phyloP scores from a whole-genome alignment of 2,888 invertebrate genomes.

The Drosophila pseudotalamancana region DNA sequence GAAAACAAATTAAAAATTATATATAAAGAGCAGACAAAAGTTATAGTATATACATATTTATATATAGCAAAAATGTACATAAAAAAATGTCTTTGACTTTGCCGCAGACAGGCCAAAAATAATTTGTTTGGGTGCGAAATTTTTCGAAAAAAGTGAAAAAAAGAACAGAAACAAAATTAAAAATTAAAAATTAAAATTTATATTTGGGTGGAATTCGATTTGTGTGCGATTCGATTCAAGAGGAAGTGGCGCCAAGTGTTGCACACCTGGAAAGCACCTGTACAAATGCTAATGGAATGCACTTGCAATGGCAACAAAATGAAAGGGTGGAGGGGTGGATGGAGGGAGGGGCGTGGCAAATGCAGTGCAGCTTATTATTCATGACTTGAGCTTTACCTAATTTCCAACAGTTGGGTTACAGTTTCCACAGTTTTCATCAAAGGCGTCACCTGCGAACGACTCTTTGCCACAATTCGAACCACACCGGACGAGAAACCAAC shows the following conservation, averaged over 20 bases:
- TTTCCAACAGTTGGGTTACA: constrained; percentile 19
- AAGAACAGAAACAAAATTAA: constrained; percentile 39
- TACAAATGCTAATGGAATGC: constrained; percentile 23
- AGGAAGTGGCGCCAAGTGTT: constrained; percentile 31
- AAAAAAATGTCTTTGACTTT: constrained; percentile 61
- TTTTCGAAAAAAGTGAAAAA: constrained; percentile 31
- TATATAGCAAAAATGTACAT: constrained; percentile 9
- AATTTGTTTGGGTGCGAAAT: constrained; percentile 30
- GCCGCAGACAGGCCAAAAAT: constrained; percentile 54
- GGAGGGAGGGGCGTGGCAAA: not conserved
- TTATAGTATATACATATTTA: not conserved
- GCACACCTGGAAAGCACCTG: constrained; percentile 22
- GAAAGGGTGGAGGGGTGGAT: not conserved
- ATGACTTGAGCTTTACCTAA: constrained; percentile 37
- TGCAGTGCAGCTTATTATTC: not conserved
- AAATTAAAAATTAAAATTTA: not conserved
- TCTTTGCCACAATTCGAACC: constrained; percentile 53
- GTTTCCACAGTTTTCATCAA: constrained; percentile 24
- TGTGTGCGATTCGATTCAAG: constrained; percentile 1
- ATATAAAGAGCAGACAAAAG: constrained; percentile 2
- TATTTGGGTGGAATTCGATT: not conserved
- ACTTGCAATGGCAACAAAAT: no score
- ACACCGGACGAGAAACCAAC: constrained; percentile 72
- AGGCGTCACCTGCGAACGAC: constrained; percentile 30
- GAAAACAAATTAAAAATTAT: constrained; percentile 48